Percentiles rank a stretch among this genome's conserved stretches.
Conservation (phyloP, 2,113 vertebrate species). For the Odocoileus virginianus region DNA sequence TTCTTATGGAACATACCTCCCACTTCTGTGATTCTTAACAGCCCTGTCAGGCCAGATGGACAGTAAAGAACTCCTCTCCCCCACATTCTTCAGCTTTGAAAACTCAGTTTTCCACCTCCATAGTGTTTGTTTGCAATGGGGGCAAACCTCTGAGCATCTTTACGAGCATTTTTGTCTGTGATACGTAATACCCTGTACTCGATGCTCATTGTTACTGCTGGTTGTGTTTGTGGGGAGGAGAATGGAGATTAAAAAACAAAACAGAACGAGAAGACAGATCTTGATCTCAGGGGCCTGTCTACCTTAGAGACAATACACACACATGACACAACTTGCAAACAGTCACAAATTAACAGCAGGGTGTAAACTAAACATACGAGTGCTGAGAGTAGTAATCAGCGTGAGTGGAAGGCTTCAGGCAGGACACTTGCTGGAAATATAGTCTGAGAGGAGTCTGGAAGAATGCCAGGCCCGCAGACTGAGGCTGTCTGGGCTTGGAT, state of each 20-base stretch:
- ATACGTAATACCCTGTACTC: neutral
- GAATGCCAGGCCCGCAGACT: neutral
- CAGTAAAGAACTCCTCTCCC: neutral
- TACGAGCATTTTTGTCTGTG: neutral
- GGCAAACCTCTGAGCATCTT: neutral
- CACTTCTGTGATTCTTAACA: neutral
- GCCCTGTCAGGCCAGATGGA: neutral
- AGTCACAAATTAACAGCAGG: neutral
- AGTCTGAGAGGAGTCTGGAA: neutral
- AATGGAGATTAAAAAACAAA: neutral
- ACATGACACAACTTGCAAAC: neutral
- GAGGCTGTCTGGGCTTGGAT: neutral
- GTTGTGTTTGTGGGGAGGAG: neutral
- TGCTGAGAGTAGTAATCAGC: neutral
- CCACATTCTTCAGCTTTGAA: neutral
- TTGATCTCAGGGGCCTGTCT: neutral
- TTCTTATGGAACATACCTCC: neutral
- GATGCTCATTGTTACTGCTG: neutral
- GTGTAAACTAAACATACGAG: accelerated
- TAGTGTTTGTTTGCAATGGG: neutral
- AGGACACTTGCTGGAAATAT: neutral
- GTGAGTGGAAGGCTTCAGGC: neutral
- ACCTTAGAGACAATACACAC: neutral
- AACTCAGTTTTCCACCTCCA: neutral
- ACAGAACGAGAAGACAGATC: neutral